phyloP scores from a whole-genome alignment of 1,140 invertebrate species.

The Drosophila teissieri region DNA sequence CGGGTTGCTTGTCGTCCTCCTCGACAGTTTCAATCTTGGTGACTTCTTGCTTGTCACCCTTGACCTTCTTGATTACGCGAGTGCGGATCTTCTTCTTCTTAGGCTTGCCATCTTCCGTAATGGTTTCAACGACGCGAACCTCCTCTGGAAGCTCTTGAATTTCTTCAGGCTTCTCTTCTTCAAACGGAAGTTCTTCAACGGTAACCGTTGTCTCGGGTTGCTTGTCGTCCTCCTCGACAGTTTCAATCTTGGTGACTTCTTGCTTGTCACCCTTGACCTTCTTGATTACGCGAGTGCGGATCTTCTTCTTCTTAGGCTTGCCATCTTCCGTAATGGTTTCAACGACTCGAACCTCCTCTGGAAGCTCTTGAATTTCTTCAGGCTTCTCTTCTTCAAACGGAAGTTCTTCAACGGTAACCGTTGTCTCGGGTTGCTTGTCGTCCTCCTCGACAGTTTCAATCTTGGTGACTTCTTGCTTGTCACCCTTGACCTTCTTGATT shows the following conservation, averaged over 20 bases:
- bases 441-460: conserved; percentile 9
- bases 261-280: conserved; percentile 11
- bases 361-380: conserved; percentile 7
- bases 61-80: conserved; percentile 7
- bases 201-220: not conserved
- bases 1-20: conserved; percentile 1
- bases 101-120: conserved; percentile 3
- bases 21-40: conserved; percentile 7
- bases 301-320: conserved; percentile 10
- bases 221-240: conserved; percentile 2
- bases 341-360: conserved; percentile 1
- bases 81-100: conserved; percentile 9
- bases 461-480: conserved; percentile 3
- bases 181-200: not conserved
- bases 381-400: not conserved
- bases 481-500: conserved; percentile 8
- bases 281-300: conserved; percentile 4
- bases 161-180: not conserved
- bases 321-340: not conserved
- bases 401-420: not conserved
- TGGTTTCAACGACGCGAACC: conserved; percentile 1
- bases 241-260: conserved; percentile 8
- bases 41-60: conserved; percentile 10
- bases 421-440: conserved; percentile 1
- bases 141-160: conserved; percentile 5